Evolutionary conservation across 2,888 invertebrate species (phyloP).

Genomic region (Plebejus melissa): DNA sequence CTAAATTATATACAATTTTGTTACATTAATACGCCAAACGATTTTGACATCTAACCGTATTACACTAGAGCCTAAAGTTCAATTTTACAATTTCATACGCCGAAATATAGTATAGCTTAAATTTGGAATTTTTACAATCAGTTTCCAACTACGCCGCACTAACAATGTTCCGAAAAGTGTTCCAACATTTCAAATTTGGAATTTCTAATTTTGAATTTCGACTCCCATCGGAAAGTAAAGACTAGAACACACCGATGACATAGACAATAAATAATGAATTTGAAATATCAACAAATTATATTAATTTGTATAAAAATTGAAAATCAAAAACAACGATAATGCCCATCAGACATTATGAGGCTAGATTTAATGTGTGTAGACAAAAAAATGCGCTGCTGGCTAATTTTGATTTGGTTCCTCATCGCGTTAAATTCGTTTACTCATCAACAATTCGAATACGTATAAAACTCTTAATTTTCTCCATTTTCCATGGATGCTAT

Average conservation of each 20-base stretch:
- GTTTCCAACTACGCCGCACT: slow-evolving; percentile 44
- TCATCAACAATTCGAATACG: not conserved
- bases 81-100: slow-evolving; percentile 67
- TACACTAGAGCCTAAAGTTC: slow-evolving; percentile 60
- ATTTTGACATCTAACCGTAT: slow-evolving; percentile 70
- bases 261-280: slow-evolving; percentile 33
- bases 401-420: slow-evolving; percentile 33
- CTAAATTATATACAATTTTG: slow-evolving; percentile 69
- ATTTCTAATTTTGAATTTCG: slow-evolving; percentile 41
- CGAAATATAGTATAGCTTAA: slow-evolving; percentile 57
- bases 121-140: slow-evolving; percentile 55
- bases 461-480: not conserved
- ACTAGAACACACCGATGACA: slow-evolving; percentile 69
- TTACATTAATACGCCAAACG: slow-evolving; percentile 63
- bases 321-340: slow-evolving; percentile 57
- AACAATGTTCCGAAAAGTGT: slow-evolving; percentile 43
- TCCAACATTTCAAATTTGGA: slow-evolving; percentile 36
- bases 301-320: slow-evolving; percentile 13
- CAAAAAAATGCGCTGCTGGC: slow-evolving; percentile 64
- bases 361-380: slow-evolving; percentile 53
- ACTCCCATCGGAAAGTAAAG: slow-evolving; percentile 48
- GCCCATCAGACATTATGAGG: slow-evolving; percentile 67
- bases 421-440: not conserved
- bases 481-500: not conserved
- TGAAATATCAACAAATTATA: slow-evolving; percentile 27